Percentiles rank a stretch among this genome's conserved stretches.
phyloP scores from a whole-genome alignment of 1,140 invertebrate species.

The Drosophila persimilis region DNA sequence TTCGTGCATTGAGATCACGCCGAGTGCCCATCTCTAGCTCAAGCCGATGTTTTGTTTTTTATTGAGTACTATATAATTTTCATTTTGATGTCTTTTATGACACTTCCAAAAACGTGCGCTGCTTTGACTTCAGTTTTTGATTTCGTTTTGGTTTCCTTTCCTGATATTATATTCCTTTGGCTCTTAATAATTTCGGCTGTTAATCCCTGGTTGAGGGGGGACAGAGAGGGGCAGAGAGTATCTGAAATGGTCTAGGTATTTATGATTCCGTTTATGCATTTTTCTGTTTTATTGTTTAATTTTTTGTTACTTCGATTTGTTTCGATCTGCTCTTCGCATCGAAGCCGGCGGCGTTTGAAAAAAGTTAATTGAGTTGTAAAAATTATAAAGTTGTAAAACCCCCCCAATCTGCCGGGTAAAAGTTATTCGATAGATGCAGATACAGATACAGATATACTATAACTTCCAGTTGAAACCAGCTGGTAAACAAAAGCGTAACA shows the following conservation, averaged over 20 bases:
- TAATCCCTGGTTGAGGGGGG: constrained; percentile 1
- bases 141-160: constrained; percentile 24
- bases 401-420: constrained; percentile 42
- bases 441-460: constrained; percentile 46
- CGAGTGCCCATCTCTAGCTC: too few species aligned
- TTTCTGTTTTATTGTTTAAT: constrained; percentile 72
- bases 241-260: constrained; percentile 69
- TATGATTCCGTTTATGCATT: constrained; percentile 81
- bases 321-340: constrained; percentile 12
- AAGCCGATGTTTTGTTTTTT: constrained; percentile 19
- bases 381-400: constrained; percentile 80
- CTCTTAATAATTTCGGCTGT: constrained; percentile 1
- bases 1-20: too few species aligned
- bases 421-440: constrained; percentile 44
- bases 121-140: constrained; percentile 53
- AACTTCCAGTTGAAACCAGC: constrained; percentile 69
- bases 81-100: constrained; percentile 79
- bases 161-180: constrained; percentile 31
- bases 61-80: constrained; percentile 64
- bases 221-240: constrained; percentile 11
- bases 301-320: constrained; percentile 64
- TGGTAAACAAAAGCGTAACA: constrained; percentile 63
- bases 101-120: constrained; percentile 58
- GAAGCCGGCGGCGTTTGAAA: constrained; percentile 54
- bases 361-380: constrained; percentile 81